phyloP scores from a whole-genome alignment of 2,888 invertebrate genomes.

The Troides oblongomaculatus region DNA sequence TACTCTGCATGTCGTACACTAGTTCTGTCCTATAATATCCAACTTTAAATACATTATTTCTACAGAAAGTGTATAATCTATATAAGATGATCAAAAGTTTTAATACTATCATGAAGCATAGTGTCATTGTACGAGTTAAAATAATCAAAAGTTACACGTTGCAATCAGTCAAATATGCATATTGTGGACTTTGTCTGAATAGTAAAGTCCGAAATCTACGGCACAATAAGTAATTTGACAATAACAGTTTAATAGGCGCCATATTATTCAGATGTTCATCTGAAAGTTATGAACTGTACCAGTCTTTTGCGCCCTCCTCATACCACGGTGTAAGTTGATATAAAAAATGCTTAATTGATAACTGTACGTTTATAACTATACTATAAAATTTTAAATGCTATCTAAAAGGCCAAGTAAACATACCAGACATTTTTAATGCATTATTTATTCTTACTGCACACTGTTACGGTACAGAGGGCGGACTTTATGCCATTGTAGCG shows the following conservation, averaged over 20 bases:
- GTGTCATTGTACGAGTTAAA: neutral
- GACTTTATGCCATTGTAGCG: too few species aligned
- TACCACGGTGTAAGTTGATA: neutral
- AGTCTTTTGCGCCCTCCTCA: slow-evolving; percentile 9
- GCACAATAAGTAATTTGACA: slow-evolving; percentile 10
- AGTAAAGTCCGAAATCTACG: slow-evolving; percentile 5
- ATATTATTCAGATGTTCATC: slow-evolving; percentile 12
- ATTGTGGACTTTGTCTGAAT: slow-evolving; percentile 4
- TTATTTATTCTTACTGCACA: too few species aligned
- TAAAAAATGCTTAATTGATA: neutral
- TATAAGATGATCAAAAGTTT: slow-evolving; percentile 1
- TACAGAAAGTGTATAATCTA: slow-evolving; percentile 3
- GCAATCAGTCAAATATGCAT: slow-evolving; percentile 8
- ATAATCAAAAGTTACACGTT: slow-evolving; percentile 2
- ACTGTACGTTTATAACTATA: neutral
- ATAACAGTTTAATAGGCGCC: slow-evolving; percentile 2
- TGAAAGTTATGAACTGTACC: slow-evolving; percentile 8
- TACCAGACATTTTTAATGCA: too few species aligned
- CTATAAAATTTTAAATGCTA: too few species aligned
- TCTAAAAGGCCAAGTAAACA: too few species aligned
- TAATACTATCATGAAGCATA: neutral
- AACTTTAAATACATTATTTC: neutral
- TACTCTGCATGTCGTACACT: neutral
- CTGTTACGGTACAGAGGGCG: too few species aligned
- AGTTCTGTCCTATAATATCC: neutral